Evolutionary conservation across 2,888 invertebrate genomes (phyloP), one percentile per base, ranked within the genome.

Genomic region (Tineola bisselliella): DNA sequence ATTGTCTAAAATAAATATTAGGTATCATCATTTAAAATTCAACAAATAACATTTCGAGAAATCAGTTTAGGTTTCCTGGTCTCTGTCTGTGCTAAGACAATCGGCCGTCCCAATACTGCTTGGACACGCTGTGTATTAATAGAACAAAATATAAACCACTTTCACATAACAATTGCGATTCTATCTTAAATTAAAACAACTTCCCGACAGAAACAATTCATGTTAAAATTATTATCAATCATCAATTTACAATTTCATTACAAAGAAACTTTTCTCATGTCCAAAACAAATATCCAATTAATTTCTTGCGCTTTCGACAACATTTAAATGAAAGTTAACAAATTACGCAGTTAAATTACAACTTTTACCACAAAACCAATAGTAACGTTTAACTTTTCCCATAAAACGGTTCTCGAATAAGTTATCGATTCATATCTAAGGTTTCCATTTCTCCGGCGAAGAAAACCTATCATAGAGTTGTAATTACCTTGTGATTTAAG

Each of bases 401-500:
- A 25, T 30, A 19, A 6, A 56, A 13, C 19, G 56, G n/a, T 18
- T 18, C 19, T 19, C 19, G 30, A 56, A 33, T 69, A 70, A 72
- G 68, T 72, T 70, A 72, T 72, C 61, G 61, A 38, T 67, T 31
- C 72, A 72, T 73, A 69, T 70, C 70, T 68, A 68, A 66, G 66
- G 68, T 74, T 75, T 75, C 74, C 76, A 76, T 79, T 79, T 75
- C 78, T 78, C 76, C 79, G 79, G 77, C 72, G 69, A 74, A 73
- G 78, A 77, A 77, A 77, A 74, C 70, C 72, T 75, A 75, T 75
- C 71, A 67, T 67, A 69, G 74, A 72, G 67, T 72, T 63, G 73
- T 77, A 77, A 83, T 82, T 81, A 80, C 74, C 72, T 67, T 70
- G 69, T 83, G 81, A 83, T 83, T 82, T 81, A 84, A 76, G 71